phyloP scores from a whole-genome alignment of 2,113 vertebrate genomes.

The Procapra przewalskii region DNA sequence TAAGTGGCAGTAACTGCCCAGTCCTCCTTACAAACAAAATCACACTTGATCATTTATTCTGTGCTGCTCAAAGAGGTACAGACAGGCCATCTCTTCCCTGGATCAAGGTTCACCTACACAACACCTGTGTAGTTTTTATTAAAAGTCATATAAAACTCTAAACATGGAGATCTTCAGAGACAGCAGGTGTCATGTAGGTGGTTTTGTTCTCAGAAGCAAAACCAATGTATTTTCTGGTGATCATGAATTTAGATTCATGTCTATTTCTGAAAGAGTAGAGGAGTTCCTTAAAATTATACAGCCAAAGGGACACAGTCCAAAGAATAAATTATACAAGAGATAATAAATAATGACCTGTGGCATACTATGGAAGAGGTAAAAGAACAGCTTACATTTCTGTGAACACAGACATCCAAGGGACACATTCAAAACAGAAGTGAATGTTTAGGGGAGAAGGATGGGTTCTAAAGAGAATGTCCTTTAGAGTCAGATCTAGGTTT shows the following conservation, averaged over 20 bases:
- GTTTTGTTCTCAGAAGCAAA: slow-evolving; percentile 45
- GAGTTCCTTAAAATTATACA: neutral
- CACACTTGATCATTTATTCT: neutral
- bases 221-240: neutral
- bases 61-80: neutral
- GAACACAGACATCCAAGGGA: neutral
- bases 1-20: neutral
- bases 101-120: neutral
- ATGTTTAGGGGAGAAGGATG: neutral
- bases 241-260: neutral
- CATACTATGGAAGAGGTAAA: neutral
- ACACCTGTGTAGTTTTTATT: neutral
- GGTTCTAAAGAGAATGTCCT: neutral
- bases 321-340: neutral
- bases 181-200: slow-evolving; percentile 25
- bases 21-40: neutral
- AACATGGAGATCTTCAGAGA: neutral
- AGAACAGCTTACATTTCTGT: neutral
- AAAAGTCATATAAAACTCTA: neutral
- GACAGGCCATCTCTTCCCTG: neutral
- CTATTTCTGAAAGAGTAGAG: neutral
- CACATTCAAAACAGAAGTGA: neutral
- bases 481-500: neutral
- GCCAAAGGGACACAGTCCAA: neutral
- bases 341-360: neutral